phyloP scores from a whole-genome alignment of 1,140 invertebrate genomes.

The Zaprionus vittiger region DNA sequence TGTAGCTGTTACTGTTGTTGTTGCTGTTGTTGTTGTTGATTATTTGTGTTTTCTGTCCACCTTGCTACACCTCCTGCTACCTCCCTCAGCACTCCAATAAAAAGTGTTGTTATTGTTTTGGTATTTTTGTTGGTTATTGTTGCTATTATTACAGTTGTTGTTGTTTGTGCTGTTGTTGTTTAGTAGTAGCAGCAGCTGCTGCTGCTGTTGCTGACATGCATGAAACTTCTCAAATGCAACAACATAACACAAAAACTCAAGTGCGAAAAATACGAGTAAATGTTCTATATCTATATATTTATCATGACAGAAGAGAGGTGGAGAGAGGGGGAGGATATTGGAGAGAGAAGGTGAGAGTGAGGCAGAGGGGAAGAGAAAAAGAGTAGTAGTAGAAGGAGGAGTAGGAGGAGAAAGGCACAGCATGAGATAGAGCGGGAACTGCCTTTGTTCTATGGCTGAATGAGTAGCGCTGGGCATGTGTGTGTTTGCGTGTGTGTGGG shows the following conservation, averaged over 20 bases:
- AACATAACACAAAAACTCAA: slow-evolving; percentile 52
- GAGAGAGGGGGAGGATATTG: background rate
- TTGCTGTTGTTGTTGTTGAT: background rate
- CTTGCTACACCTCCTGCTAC: slow-evolving; percentile 1
- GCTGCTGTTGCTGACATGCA: slow-evolving; percentile 76
- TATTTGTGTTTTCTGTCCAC: slow-evolving; percentile 60
- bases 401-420: no score
- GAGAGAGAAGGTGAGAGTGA: background rate
- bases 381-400: no score
- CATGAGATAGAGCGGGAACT: background rate
- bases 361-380: no score
- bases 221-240: slow-evolving; percentile 71
- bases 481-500: slow-evolving; percentile 1
- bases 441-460: slow-evolving; percentile 59
- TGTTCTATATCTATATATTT: slow-evolving; percentile 35
- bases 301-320: background rate
- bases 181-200: slow-evolving; percentile 69
- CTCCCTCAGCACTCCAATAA: slow-evolving; percentile 52
- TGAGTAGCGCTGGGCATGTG: slow-evolving; percentile 2
- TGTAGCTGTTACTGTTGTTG: background rate
- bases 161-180: slow-evolving; percentile 52
- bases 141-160: slow-evolving; percentile 54
- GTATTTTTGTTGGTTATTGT: slow-evolving; percentile 68
- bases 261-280: slow-evolving; percentile 50
- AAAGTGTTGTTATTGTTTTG: slow-evolving; percentile 66